Evolutionary conservation across 1,140 invertebrate species (phyloP).

Genomic region (Artemia franciscana): DNA sequence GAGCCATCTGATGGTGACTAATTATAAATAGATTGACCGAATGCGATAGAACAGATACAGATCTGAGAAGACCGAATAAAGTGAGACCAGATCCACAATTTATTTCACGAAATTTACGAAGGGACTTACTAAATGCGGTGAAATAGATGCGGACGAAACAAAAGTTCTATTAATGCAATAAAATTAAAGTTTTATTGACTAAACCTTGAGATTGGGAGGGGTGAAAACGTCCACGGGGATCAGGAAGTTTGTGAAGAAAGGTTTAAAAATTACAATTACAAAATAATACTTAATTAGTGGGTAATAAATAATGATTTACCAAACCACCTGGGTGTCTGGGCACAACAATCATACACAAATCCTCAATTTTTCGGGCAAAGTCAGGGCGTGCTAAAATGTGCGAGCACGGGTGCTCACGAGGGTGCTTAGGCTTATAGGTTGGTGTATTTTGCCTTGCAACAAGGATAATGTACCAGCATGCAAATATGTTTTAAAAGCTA

Average conservation of each 20-base stretch:
- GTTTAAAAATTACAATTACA: neutral
- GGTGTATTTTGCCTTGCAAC: neutral
- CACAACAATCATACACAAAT: neutral
- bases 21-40: neutral
- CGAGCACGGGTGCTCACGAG: neutral
- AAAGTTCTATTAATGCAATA: neutral
- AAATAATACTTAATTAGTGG: neutral
- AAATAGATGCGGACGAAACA: neutral
- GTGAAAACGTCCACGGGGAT: neutral
- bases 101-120: neutral
- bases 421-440: neutral
- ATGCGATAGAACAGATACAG: neutral
- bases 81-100: neutral
- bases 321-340: neutral
- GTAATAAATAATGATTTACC: neutral
- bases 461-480: neutral
- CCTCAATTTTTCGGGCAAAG: neutral
- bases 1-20: neutral
- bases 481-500: neutral
- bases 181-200: neutral
- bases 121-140: neutral
- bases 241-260: neutral
- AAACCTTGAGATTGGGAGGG: neutral
- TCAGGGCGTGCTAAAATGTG: neutral
- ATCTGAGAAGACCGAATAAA: neutral